Evolutionary conservation across 2,888 invertebrate species (phyloP).

Genomic region (Xestia c-nigrum): DNA sequence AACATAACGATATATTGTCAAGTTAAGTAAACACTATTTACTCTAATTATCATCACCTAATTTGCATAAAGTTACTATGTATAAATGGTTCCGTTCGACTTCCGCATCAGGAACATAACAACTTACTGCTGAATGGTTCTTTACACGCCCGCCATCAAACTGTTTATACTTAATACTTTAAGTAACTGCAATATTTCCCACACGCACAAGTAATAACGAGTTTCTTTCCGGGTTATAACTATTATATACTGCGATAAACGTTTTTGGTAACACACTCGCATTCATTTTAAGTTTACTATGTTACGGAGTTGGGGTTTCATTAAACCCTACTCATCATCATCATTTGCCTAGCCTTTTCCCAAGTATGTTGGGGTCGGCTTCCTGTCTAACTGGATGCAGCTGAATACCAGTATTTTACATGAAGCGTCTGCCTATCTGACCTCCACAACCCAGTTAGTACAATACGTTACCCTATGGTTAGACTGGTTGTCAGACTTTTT

Average conservation of each 20-base stretch:
- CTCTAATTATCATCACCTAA: background rate
- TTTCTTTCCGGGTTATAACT: constrained; percentile 8
- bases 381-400: too few relatives aligned
- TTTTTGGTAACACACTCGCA: background rate
- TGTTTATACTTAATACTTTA: constrained; percentile 1
- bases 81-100: constrained; percentile 1
- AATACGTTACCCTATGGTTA: too few relatives aligned
- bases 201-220: constrained; percentile 6
- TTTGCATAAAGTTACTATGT: background rate
- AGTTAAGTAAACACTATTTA: background rate
- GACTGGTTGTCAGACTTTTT: too few relatives aligned
- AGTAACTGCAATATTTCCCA: background rate
- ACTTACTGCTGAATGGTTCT: background rate
- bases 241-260: background rate
- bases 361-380: too few relatives aligned
- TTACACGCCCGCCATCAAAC: background rate
- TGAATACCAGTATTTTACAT: too few relatives aligned
- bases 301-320: background rate
- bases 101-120: background rate
- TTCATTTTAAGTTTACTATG: too few relatives aligned
- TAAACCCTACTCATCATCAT: background rate
- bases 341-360: too few relatives aligned
- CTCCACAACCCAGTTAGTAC: too few relatives aligned
- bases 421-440: too few relatives aligned
- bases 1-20: background rate